These are phyloP conservation scores for Drosophila glabriapex DNA, from an alignment of 2,888 invertebrate species.

Conservation along the genomic window DNA sequence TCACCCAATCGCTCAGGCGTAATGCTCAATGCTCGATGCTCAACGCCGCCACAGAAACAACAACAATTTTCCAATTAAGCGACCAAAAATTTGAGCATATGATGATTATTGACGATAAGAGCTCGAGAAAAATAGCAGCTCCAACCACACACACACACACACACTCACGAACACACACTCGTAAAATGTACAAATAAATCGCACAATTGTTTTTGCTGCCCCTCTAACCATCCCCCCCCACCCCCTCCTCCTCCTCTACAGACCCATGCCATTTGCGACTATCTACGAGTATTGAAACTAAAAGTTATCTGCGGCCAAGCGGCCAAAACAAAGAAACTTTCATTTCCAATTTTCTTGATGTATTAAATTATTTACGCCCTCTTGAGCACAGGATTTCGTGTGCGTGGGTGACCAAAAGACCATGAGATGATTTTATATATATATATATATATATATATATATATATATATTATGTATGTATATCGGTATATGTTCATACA, in stretches of 20 bases:
- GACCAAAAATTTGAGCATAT: slow-evolving; percentile 84
- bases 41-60: slow-evolving; percentile 70
- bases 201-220: slow-evolving; percentile 63
- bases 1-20: slow-evolving; percentile 74
- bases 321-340: slow-evolving; percentile 80
- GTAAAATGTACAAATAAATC: slow-evolving; percentile 80
- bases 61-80: slow-evolving; percentile 85
- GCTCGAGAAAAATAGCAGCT: slow-evolving; percentile 27
- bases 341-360: slow-evolving; percentile 83
- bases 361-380: slow-evolving; percentile 84
- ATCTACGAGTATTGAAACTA: slow-evolving; percentile 69
- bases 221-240: not conserved
- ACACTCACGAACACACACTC: slow-evolving; percentile 13
- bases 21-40: slow-evolving; percentile 43
- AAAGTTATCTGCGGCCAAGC: slow-evolving; percentile 76
- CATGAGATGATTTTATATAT: slow-evolving; percentile 28
- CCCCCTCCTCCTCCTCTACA: not conserved
- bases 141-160: not conserved
- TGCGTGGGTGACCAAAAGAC: slow-evolving; percentile 45
- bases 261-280: slow-evolving; percentile 1
- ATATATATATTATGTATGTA: not conserved
- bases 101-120: slow-evolving; percentile 82
- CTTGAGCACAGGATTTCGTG: slow-evolving; percentile 79
- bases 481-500: slow-evolving; percentile 3
- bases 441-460: not conserved